phyloP scores from a whole-genome alignment of 1,140 invertebrate genomes.

The Elymnias hypermnestra region DNA sequence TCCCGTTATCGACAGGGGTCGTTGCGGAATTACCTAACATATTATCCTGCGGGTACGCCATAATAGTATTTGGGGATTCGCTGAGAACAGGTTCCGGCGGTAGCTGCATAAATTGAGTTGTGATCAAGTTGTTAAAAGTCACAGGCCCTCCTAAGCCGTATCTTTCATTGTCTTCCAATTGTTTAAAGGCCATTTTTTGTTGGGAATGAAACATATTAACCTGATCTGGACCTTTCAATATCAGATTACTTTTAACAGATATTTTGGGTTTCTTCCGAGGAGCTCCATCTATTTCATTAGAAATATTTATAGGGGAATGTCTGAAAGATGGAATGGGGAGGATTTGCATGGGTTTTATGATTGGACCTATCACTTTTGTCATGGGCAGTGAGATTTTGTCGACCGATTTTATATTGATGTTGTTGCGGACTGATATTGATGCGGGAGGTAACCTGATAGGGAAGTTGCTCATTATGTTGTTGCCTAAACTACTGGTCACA shows the following conservation, averaged over 20 bases:
- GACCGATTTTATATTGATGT: constrained; percentile 55
- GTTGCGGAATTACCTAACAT: constrained; percentile 40
- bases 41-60: constrained; percentile 50
- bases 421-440: constrained; percentile 47
- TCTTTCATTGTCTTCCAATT: constrained; percentile 59
- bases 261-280: constrained; percentile 73
- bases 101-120: constrained; percentile 64
- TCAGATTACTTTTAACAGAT: constrained; percentile 72
- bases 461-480: constrained; percentile 65
- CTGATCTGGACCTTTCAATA: constrained; percentile 70
- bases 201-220: constrained; percentile 69
- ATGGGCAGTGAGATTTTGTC: constrained; percentile 56
- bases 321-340: constrained; percentile 57
- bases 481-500: constrained; percentile 40
- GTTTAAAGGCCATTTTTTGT: constrained; percentile 65
- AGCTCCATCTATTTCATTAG: constrained; percentile 42
- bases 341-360: constrained; percentile 65
- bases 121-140: constrained; percentile 65
- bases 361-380: constrained; percentile 56
- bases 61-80: constrained; percentile 51
- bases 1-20: constrained; percentile 45
- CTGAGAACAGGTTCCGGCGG: constrained; percentile 49
- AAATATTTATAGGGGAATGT: constrained; percentile 55
- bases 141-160: constrained; percentile 53
- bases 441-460: constrained; percentile 53